These are phyloP conservation scores for Cervus canadensis DNA, from an alignment of 2,113 vertebrate genomes.

Conservation along the genomic window DNA sequence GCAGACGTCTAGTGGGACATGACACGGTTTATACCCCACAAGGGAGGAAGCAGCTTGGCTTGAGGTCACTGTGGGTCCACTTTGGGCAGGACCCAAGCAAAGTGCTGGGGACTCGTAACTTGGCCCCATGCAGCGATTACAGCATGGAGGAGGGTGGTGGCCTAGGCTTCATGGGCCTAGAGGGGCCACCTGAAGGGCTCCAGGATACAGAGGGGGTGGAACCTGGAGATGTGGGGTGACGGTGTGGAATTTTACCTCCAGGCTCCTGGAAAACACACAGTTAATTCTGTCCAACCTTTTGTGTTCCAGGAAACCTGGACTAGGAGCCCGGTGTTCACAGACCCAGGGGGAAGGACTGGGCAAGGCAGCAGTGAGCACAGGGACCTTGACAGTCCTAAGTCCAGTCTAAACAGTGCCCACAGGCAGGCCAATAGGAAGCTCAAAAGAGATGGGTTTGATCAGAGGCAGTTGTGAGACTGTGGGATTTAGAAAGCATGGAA, in stretches of 20 bases:
- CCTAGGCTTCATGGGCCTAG: no score
- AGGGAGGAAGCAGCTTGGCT: not conserved
- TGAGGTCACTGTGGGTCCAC: not conserved
- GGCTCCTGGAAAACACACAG: not conserved
- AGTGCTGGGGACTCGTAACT: not conserved
- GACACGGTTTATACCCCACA: not conserved
- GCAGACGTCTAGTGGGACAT: not conserved
- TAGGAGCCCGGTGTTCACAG: not conserved
- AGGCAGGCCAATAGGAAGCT: not conserved
- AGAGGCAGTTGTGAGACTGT: not conserved
- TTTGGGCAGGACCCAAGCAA: not conserved
- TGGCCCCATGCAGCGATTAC: rapidly evolving
- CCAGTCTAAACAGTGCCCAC: not conserved
- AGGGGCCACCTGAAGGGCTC: no score
- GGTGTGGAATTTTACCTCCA: not conserved
- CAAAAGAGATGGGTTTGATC: not conserved
- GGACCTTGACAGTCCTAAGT: not conserved
- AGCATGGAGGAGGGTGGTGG: no score
- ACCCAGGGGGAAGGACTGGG: not conserved
- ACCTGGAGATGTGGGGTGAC: not conserved
- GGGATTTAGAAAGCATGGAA: no score
- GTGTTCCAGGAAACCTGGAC: not conserved
- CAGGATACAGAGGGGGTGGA: not conserved
- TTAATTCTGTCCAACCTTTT: not conserved
- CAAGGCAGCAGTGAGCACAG: not conserved